Evolutionary conservation across 2,888 invertebrate genomes (phyloP).

Genomic region (Lasioglossum marginatum): DNA sequence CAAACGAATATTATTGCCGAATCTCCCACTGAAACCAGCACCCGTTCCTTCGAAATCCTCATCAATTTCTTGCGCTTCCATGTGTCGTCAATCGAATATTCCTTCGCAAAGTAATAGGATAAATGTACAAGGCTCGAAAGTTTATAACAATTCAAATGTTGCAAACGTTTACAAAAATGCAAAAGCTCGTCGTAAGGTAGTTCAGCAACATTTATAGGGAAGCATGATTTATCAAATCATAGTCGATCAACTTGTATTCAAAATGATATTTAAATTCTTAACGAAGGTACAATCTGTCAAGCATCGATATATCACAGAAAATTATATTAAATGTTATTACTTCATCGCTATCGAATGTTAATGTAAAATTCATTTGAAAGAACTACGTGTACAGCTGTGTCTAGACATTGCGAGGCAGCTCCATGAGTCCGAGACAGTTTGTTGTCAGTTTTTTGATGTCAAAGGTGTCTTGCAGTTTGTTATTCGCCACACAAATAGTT

Average conservation of each 20-base stretch:
- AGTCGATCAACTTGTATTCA: background rate
- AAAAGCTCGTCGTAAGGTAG: background rate
- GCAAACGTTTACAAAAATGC: too few species aligned
- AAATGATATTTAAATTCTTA: slow-evolving; percentile 19
- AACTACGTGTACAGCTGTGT: background rate
- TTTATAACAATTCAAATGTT: slow-evolving; percentile 16
- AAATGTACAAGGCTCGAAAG: slow-evolving; percentile 24
- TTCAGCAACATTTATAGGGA: background rate
- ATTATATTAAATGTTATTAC: slow-evolving; percentile 29
- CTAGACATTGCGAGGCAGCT: background rate
- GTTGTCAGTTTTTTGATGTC: background rate
- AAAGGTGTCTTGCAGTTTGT: background rate
- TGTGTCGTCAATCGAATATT: slow-evolving; percentile 24
- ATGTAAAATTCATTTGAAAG: slow-evolving; percentile 27
- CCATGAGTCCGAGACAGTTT: too few species aligned
- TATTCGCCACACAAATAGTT: background rate
- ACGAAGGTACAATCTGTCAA: slow-evolving; percentile 10
- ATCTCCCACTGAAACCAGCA: slow-evolving; percentile 38
- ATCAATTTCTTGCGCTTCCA: slow-evolving; percentile 13
- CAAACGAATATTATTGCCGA: slow-evolving; percentile 43
- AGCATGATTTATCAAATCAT: background rate
- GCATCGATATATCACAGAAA: slow-evolving; percentile 14
- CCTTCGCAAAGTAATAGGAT: slow-evolving; percentile 21
- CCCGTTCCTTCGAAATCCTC: slow-evolving; percentile 31
- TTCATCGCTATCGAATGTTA: slow-evolving; percentile 25